These are phyloP conservation scores for Noctuana brunneofusca DNA, from an alignment of 2,888 invertebrate species.

Conservation along the genomic window DNA sequence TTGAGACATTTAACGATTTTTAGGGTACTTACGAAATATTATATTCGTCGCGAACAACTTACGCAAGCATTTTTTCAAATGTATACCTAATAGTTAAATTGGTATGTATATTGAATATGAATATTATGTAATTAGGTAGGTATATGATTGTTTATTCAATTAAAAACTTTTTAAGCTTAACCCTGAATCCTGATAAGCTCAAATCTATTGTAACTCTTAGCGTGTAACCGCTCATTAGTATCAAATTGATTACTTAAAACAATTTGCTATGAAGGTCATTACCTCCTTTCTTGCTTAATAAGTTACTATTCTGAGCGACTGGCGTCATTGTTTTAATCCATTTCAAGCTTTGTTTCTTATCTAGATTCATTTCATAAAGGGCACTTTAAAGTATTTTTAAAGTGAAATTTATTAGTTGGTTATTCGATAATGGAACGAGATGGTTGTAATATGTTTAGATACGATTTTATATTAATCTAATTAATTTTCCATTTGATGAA, in stretches of 20 bases:
- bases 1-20: too few relatives aligned
- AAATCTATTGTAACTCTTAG: slow-evolving; percentile 16
- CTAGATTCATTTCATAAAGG: slow-evolving; percentile 21
- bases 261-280: slow-evolving; percentile 4
- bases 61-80: too few relatives aligned
- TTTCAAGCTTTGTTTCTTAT: slow-evolving; percentile 25
- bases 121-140: too few relatives aligned
- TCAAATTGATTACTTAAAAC: slow-evolving; percentile 18
- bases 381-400: slow-evolving; percentile 1
- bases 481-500: too few relatives aligned
- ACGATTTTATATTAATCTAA: too few relatives aligned
- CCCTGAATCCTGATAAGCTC: neutral
- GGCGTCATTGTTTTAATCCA: slow-evolving; percentile 25
- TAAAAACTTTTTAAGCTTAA: neutral
- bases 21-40: too few relatives aligned
- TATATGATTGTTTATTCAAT: too few relatives aligned
- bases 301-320: slow-evolving; percentile 30
- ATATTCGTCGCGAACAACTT: too few relatives aligned
- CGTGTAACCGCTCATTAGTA: slow-evolving; percentile 17
- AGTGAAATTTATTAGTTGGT: neutral
- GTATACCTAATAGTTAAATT: too few relatives aligned
- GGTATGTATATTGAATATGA: too few relatives aligned
- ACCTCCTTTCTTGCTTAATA: slow-evolving; percentile 34
- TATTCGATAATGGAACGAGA: too few relatives aligned
- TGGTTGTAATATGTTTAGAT: too few relatives aligned